A percentile compares a stretch with the other conserved stretches of the same genome.
phyloP scores from a whole-genome alignment of 2,797 vertebrate genomes.

The Clamator glandarius region DNA sequence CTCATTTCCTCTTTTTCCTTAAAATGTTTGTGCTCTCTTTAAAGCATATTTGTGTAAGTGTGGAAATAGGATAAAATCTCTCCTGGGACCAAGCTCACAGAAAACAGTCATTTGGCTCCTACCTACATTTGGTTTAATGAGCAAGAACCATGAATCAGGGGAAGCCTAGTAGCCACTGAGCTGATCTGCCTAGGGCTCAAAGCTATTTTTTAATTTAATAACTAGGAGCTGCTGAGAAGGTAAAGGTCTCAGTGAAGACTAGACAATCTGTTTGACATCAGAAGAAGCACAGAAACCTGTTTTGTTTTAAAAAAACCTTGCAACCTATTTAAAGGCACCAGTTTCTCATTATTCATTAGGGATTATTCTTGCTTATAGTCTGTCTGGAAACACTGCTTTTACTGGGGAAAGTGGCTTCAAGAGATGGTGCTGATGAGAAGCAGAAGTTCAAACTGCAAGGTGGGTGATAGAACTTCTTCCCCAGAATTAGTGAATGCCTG shows the following conservation, averaged over 20 bases:
- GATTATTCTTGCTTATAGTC: fast-evolving
- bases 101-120: not conserved
- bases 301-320: not conserved
- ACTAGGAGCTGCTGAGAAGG: not conserved
- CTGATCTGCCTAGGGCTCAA: not conserved
- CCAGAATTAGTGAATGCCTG: not conserved
- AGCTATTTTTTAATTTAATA: not conserved
- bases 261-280: not conserved
- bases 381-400: fast-evolving
- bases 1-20: not conserved
- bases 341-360: fast-evolving
- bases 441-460: not conserved
- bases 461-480: not conserved
- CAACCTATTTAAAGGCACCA: not conserved
- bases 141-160: not conserved
- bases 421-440: not conserved
- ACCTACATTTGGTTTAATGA: not conserved
- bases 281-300: not conserved
- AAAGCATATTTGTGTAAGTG: not conserved
- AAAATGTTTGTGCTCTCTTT: not conserved
- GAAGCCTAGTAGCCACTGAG: not conserved
- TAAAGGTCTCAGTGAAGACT: not conserved
- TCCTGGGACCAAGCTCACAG: not conserved
- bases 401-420: not conserved
- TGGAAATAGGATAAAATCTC: not conserved